Evolutionary conservation across 1,140 invertebrate species (phyloP).

Genomic region (Nomia melanderi): DNA sequence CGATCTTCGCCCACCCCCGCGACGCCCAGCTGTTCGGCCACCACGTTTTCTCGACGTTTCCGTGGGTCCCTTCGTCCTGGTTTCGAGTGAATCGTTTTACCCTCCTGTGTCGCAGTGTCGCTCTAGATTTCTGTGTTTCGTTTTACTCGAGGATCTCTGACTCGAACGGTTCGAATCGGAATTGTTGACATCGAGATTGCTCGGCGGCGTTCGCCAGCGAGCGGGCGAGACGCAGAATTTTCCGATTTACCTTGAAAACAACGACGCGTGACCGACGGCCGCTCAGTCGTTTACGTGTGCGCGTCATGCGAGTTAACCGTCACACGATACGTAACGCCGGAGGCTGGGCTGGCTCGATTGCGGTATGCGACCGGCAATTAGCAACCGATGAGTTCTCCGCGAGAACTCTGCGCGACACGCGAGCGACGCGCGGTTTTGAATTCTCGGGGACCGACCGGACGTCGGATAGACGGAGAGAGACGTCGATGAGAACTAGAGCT

Average conservation of each 20-base stretch:
- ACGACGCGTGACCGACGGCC: constrained; percentile 23
- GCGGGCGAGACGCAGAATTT: background rate
- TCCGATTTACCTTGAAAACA: constrained; percentile 38
- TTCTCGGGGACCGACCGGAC: too few relatives aligned
- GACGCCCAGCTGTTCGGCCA: background rate
- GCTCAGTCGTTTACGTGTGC: constrained; percentile 25
- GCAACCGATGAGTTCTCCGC: background rate
- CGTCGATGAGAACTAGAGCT: too few relatives aligned
- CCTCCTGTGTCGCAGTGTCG: too few relatives aligned
- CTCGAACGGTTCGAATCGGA: too few relatives aligned
- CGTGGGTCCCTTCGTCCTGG: background rate
- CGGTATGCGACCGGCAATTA: background rate
- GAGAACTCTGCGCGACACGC: background rate
- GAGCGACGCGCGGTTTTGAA: too few relatives aligned
- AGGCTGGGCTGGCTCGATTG: background rate
- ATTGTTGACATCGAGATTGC: too few relatives aligned
- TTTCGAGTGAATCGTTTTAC: background rate
- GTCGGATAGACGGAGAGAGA: too few relatives aligned
- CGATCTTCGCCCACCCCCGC: background rate
- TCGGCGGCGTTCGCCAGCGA: too few relatives aligned
- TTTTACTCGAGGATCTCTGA: too few relatives aligned
- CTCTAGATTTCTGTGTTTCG: too few relatives aligned
- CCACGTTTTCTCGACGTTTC: too few relatives aligned
- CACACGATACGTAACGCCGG: constrained; percentile 23
- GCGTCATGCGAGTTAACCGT: constrained; percentile 19